phyloP scores from a whole-genome alignment of 2,113 vertebrate genomes.

The Tragelaphus imberbis region DNA sequence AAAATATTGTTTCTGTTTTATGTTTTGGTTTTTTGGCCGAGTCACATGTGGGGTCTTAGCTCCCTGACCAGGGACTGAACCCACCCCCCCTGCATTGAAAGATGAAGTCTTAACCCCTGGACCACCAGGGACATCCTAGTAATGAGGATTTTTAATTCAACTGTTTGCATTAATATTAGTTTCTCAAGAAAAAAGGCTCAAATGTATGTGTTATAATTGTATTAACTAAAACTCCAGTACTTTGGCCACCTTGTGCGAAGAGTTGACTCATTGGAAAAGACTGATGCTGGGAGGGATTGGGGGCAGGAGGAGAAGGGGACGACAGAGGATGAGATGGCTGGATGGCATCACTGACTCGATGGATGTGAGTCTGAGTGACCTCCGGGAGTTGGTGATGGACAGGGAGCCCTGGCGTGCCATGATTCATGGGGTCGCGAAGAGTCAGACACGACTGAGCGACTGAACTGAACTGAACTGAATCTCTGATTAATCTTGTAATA shows the following conservation, averaged over 20 bases:
- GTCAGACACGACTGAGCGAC: no score
- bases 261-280: no score
- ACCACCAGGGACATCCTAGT: neutral
- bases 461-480: no score
- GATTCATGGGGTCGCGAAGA: no score
- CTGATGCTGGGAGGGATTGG: no score
- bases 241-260: no score
- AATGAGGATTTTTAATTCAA: conserved; percentile 9
- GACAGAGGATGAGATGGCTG: no score
- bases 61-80: neutral
- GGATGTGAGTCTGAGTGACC: no score
- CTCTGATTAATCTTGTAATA: conserved; percentile 6
- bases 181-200: conserved; percentile 8
- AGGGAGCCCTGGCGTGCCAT: no score
- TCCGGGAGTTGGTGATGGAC: no score
- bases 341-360: no score
- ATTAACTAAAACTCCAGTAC: neutral
- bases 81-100: neutral
- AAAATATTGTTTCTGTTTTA: neutral
- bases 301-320: no score
- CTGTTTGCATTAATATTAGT: neutral
- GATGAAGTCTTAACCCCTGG: neutral
- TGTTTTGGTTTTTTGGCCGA: neutral
- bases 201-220: neutral
- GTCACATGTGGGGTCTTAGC: neutral